Base-by-base conservation (phyloP, 2,113 vertebrate genomes). In the Syngnathus floridae region DNA sequence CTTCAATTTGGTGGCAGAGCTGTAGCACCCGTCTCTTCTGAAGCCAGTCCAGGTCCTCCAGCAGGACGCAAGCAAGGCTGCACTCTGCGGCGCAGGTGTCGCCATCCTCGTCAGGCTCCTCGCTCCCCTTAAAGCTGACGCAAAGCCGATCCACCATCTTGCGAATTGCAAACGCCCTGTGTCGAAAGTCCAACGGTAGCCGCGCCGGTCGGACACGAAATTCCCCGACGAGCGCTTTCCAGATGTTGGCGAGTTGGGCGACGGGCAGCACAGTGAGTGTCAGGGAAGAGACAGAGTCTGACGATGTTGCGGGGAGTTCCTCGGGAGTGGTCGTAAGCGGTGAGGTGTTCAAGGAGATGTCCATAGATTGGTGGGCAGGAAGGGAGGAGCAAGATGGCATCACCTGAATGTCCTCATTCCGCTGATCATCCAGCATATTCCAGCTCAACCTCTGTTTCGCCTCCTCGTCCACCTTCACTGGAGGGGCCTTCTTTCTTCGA, bases 11-110 rank as follows among this genome's bases (percentile, higher is more conserved):
- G 69, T 95, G 93, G 77, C 91, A 91, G 71, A 99, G 90, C 84
- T 93, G 90, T 84, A 96, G 81, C 77, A 93, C 86, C 77, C 87
- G 93, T 74, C 95, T 95, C 86, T 94, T 97, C 75, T 96, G 96
- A 67, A 99, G 78, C 97, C 97, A 98, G n/a, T 91, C 93, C 43
- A 99, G 81, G 71, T 94, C 94, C 84, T 95, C 93, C 78, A 97
- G 62, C 19, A 91, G 78, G 65, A 94, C 86, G 70, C 75, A 73
- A 75, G 72, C 79, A 71, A 95, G 87, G 64, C 90, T 92, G 58
- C 91, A 82, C 73, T 93, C 88, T 14, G 89, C 91, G 2, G 52
- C 75, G 71, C 89, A 70, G 0, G 37, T 83, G 75, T 66, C 89
- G 21, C 69, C 4, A 0, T 81, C 83, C 59, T 76, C 35, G 19